A percentile compares a stretch with the other conserved stretches of the same genome.
Conservation (phyloP, 2,888 invertebrate species). For the Camponotus fellah region DNA sequence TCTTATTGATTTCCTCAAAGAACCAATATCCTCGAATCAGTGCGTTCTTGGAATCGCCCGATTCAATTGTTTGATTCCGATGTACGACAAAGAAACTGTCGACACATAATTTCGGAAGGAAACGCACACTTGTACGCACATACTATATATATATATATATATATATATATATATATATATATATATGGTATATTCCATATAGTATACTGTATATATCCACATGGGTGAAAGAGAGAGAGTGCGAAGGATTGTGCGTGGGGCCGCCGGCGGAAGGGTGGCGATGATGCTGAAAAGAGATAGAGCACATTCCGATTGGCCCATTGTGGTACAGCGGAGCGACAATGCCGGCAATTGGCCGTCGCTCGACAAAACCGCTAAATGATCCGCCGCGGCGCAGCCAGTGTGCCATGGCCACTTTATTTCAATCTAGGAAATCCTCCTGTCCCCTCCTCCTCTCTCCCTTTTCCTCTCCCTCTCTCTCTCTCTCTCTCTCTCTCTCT, state of each 20-base stretch:
- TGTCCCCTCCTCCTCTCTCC: constrained; percentile 59
- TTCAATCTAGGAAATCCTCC: constrained; percentile 85
- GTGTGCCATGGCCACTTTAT: constrained; percentile 85
- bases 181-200: neutral
- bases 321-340: constrained; percentile 86
- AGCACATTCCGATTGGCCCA: constrained; percentile 86
- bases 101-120: constrained; percentile 28
- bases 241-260: constrained; percentile 69
- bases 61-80: constrained; percentile 39
- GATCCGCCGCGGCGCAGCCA: constrained; percentile 83
- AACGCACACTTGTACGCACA: neutral
- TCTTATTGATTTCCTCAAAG: constrained; percentile 14
- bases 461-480: constrained; percentile 51
- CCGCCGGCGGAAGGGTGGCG: constrained; percentile 62
- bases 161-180: neutral
- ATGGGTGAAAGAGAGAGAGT: constrained; percentile 24
- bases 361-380: constrained; percentile 87
- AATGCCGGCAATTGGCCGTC: constrained; percentile 86
- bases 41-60: neutral
- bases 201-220: neutral
- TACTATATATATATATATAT: neutral
- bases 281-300: constrained; percentile 81
- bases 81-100: constrained; percentile 36
- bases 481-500: constrained; percentile 58
- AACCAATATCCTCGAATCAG: neutral